phyloP scores from a whole-genome alignment of 2,113 vertebrate species.

The Agelaius phoeniceus region DNA sequence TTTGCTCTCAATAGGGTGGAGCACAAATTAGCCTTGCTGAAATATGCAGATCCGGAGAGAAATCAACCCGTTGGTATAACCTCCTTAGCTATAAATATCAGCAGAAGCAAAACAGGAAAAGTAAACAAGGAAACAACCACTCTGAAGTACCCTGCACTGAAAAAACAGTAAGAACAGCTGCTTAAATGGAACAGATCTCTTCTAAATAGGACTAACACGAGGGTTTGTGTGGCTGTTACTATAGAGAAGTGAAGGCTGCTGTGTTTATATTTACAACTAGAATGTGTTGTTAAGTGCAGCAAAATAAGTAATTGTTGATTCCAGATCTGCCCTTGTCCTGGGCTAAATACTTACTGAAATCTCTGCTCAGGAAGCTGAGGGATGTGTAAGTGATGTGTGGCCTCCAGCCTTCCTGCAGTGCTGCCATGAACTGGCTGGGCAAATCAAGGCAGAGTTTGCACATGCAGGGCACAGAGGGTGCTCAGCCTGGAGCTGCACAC shows the following conservation, averaged over 20 bases:
- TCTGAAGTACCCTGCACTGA: constrained; percentile 46
- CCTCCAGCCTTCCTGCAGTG: not conserved
- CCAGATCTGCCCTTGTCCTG: not conserved
- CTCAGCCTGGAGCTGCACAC: not conserved
- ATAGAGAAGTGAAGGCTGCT: not conserved
- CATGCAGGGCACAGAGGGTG: not conserved
- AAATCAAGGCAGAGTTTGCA: not conserved
- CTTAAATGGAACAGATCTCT: not conserved
- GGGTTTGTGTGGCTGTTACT: not conserved
- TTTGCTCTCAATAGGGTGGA: constrained; percentile 79
- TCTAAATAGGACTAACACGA: not conserved
- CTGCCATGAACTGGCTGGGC: not conserved
- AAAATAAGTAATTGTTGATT: not conserved
- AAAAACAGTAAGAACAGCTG: constrained; percentile 65
- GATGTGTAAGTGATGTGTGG: not conserved
- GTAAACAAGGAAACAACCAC: constrained; percentile 59
- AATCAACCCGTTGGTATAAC: constrained; percentile 90
- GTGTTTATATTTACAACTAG: not conserved
- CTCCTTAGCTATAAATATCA: constrained; percentile 86
- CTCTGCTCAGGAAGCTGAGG: not conserved
- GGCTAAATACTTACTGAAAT: not conserved
- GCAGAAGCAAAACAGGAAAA: constrained; percentile 75
- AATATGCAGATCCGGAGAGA: constrained; percentile 82
- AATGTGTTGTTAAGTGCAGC: not conserved
- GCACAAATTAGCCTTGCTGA: constrained; percentile 96